Evolutionary conservation across 2,113 vertebrate species (phyloP).

Genomic region (Pelodiscus sinensis): DNA sequence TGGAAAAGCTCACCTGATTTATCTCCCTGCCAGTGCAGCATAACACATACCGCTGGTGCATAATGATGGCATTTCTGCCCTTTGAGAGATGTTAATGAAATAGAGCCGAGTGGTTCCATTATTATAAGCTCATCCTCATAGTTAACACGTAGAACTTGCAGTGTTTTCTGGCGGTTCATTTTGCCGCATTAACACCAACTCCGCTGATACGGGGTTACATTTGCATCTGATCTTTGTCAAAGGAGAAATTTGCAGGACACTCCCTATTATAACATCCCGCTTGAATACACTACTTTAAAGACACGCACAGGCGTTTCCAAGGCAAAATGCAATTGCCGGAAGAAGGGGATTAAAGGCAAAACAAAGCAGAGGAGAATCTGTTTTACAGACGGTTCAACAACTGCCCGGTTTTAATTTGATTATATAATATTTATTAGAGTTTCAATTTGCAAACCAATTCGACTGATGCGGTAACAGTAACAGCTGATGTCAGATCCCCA

Average conservation of each 20-base stretch:
- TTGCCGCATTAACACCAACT: not conserved
- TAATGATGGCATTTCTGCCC: not conserved
- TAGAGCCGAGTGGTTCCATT: not conserved
- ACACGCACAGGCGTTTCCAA: not conserved
- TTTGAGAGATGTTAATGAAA: not conserved
- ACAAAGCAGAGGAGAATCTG: not conserved
- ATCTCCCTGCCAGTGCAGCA: not conserved
- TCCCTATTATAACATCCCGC: not conserved
- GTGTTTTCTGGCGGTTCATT: not conserved
- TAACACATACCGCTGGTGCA: not conserved
- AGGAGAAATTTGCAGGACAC: not conserved
- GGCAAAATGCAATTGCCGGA: not conserved
- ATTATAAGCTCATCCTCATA: not conserved
- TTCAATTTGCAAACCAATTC: not conserved
- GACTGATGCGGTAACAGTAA: not conserved
- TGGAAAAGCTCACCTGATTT: not conserved
- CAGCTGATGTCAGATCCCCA: not conserved
- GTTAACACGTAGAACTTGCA: not conserved
- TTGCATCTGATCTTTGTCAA: too few species aligned
- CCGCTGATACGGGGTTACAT: not conserved
- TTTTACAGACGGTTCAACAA: not conserved
- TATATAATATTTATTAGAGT: fast-evolving
- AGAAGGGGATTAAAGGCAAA: not conserved
- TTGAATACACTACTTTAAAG: not conserved
- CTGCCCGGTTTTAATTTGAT: not conserved